Evolutionary conservation across 2,113 vertebrate genomes (phyloP).

Genomic region (Illadopsis cleaveri): DNA sequence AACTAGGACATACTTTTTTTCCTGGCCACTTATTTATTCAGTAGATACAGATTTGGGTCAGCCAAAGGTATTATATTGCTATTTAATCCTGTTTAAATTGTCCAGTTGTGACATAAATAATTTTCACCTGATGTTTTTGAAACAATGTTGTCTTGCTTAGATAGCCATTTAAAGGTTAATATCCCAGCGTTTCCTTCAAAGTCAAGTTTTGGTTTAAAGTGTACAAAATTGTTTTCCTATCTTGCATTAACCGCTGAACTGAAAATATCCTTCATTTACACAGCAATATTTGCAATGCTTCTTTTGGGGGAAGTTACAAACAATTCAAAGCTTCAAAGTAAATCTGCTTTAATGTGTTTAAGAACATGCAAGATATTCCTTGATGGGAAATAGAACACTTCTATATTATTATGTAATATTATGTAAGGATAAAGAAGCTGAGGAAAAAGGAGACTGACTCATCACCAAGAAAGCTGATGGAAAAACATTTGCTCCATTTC

Average conservation of each 20-base stretch:
- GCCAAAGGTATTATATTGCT: neutral
- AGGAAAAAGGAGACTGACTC: conserved; percentile 12
- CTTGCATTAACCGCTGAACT: neutral
- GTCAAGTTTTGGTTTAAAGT: neutral
- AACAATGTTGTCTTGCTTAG: neutral
- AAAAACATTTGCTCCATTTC: neutral
- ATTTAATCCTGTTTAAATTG: neutral
- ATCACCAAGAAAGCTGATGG: neutral
- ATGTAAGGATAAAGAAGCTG: neutral
- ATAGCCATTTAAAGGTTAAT: neutral
- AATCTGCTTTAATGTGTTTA: conserved; percentile 47
- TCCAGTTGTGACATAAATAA: neutral
- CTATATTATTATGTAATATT: conserved; percentile 25
- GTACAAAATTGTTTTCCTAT: neutral
- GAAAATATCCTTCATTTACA: conserved; percentile 31
- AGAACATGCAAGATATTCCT: conserved; percentile 7
- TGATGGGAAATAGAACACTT: conserved; percentile 27
- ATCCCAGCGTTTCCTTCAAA: neutral
- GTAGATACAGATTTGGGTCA: conserved; percentile 3
- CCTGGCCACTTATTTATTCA: neutral
- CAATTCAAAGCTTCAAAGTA: conserved; percentile 45
- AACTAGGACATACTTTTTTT: neutral
- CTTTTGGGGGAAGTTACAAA: neutral
- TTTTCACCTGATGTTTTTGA: neutral
- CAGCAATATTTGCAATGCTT: neutral